Evolutionary conservation across 2,888 invertebrate species (phyloP).

Genomic region (Himalopsyche anomala): DNA sequence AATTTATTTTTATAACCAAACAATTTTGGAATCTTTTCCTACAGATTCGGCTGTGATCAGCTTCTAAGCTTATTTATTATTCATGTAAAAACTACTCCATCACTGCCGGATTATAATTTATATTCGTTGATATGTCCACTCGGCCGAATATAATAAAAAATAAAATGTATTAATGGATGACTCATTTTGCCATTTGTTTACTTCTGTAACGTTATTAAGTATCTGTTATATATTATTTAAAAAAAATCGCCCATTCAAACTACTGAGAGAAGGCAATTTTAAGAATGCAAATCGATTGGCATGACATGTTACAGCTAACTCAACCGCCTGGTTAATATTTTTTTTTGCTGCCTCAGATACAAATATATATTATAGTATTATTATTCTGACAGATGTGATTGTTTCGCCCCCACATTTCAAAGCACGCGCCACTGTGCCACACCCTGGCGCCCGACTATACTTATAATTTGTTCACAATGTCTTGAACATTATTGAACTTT

Average conservation of each 20-base stretch:
- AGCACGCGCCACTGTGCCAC: constrained; percentile 45
- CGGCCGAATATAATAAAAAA: not conserved
- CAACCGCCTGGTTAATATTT: not conserved
- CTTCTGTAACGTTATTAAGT: too few species aligned
- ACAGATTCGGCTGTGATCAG: too few species aligned
- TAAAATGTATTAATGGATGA: not conserved
- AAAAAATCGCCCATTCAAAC: not conserved
- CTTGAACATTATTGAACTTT: constrained; percentile 8
- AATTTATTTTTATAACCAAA: too few species aligned
- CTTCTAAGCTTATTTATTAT: too few species aligned
- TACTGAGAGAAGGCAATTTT: not conserved
- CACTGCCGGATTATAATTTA: too few species aligned
- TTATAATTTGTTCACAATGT: constrained; percentile 9
- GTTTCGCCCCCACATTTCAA: constrained; percentile 38
- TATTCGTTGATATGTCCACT: not conserved
- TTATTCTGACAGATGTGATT: constrained; percentile 43
- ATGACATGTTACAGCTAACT: constrained; percentile 11
- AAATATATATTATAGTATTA: not conserved
- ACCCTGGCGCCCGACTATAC: constrained; percentile 39
- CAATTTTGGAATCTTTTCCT: too few species aligned
- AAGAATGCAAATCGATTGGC: constrained; percentile 30
- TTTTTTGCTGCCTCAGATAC: not conserved
- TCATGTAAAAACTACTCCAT: too few species aligned
- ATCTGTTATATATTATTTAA: not conserved
- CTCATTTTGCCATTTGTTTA: not conserved